phyloP scores from a whole-genome alignment of 2,888 invertebrate genomes.

The Onchidella celtica region DNA sequence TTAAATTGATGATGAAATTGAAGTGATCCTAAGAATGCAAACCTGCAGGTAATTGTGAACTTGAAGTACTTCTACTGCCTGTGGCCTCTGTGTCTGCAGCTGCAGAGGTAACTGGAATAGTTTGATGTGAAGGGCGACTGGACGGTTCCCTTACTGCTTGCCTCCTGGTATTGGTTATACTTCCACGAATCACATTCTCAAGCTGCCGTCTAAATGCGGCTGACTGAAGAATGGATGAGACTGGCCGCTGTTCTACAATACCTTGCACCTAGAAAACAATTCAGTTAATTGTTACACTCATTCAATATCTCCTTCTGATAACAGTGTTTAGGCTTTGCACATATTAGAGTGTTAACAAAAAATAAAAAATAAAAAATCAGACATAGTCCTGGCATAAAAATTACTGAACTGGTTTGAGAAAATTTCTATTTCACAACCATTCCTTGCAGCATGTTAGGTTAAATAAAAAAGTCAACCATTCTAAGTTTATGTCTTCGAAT shows the following conservation, averaged over 20 bases:
- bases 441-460: too few species aligned
- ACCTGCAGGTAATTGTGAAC: background rate
- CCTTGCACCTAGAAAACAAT: constrained; percentile 66
- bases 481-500: too few species aligned
- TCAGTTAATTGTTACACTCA: too few species aligned
- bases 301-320: too few species aligned
- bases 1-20: background rate
- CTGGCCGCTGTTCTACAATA: constrained; percentile 76
- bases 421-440: too few species aligned
- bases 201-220: constrained; percentile 71
- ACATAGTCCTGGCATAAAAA: too few species aligned
- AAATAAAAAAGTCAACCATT: too few species aligned
- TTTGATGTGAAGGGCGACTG: background rate
- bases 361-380: too few species aligned
- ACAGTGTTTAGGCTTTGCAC: too few species aligned
- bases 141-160: background rate
- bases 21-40: background rate
- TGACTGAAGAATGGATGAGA: constrained; percentile 74
- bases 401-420: too few species aligned
- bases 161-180: constrained; percentile 49
- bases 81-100: background rate
- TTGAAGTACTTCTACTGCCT: background rate
- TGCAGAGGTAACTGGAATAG: background rate
- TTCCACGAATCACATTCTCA: constrained; percentile 74
- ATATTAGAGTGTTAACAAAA: too few species aligned